phyloP scores from a whole-genome alignment of 2,113 vertebrate genomes.

The Pituophis catenifer region DNA sequence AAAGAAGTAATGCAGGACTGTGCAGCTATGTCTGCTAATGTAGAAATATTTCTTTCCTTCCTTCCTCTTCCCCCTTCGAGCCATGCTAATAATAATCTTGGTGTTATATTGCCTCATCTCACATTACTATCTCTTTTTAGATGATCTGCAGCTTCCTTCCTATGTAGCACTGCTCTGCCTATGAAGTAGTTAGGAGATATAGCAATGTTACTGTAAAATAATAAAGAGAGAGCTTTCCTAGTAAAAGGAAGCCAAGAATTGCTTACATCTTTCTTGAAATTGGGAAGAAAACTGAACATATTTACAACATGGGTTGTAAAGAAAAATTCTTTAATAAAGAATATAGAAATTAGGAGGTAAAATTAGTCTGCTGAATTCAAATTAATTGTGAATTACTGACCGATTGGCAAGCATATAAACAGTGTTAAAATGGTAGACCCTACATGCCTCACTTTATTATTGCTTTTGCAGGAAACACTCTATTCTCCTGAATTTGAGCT shows the following conservation, averaged over 20 bases:
- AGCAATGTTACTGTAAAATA: slow-evolving; percentile 63
- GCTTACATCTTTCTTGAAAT: not conserved
- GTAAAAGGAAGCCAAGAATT: not conserved
- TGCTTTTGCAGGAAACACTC: slow-evolving; percentile 34
- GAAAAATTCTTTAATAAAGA: not conserved
- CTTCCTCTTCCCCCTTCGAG: slow-evolving; percentile 4
- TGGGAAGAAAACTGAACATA: not conserved
- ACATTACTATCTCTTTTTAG: slow-evolving; percentile 33
- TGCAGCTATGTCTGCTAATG: slow-evolving; percentile 32
- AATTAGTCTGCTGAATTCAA: not conserved
- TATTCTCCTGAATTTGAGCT: slow-evolving; percentile 71
- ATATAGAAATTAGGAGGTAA: not conserved
- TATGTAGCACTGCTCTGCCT: slow-evolving; percentile 61
- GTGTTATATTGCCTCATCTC: slow-evolving; percentile 38
- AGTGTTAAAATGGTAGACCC: slow-evolving; percentile 9
- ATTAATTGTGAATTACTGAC: not conserved
- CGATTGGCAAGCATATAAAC: not conserved
- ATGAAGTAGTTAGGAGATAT: slow-evolving; percentile 61
- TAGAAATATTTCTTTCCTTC: slow-evolving; percentile 26
- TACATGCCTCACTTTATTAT: slow-evolving; percentile 25
- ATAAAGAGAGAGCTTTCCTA: slow-evolving; percentile 42
- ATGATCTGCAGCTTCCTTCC: slow-evolving; percentile 69
- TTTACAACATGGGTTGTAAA: not conserved
- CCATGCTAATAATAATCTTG: slow-evolving; percentile 48
- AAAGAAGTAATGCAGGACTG: slow-evolving; percentile 29